phyloP scores from a whole-genome alignment of 1,140 invertebrate species.

The Argopecten irradians region DNA sequence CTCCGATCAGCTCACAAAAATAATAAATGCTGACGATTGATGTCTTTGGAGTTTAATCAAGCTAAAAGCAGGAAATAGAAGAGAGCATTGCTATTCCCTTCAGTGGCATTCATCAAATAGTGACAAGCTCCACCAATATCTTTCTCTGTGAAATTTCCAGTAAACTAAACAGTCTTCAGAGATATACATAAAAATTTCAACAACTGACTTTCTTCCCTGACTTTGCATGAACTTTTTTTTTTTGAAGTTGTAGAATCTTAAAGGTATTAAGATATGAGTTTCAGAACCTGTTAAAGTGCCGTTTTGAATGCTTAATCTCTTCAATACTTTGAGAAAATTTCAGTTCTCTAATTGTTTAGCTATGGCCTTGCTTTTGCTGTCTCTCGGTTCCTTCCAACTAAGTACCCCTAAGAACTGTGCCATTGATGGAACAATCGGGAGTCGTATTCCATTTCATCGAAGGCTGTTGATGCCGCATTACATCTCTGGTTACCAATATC shows the following conservation, averaged over 20 bases:
- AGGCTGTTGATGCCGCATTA: not conserved
- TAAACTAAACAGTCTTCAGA: slow-evolving; percentile 9
- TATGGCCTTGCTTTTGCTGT: not conserved
- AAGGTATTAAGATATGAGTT: not conserved
- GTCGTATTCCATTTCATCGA: not conserved
- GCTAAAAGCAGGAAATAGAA: slow-evolving; percentile 21
- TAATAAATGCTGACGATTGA: slow-evolving; percentile 15
- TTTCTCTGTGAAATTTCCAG: not conserved
- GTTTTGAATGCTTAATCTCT: not conserved
- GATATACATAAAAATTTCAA: slow-evolving; percentile 1
- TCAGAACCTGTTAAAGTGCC: not conserved
- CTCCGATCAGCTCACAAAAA: slow-evolving; percentile 15
- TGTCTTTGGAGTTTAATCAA: slow-evolving; percentile 2
- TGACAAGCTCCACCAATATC: not conserved
- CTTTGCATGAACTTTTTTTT: not conserved
- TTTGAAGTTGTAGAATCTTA: not conserved
- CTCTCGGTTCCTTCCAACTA: slow-evolving; percentile 1
- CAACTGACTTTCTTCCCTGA: not conserved
- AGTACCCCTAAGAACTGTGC: not conserved
- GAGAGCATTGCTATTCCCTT: not conserved
- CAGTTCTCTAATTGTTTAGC: not conserved
- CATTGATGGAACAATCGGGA: not conserved
- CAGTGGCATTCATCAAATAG: not conserved
- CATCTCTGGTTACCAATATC: not conserved
- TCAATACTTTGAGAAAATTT: not conserved